Percentiles rank a stretch among this genome's conserved stretches.
Conservation (phyloP, 2,888 invertebrate species). For the Glyphotaelius pellucidus region DNA sequence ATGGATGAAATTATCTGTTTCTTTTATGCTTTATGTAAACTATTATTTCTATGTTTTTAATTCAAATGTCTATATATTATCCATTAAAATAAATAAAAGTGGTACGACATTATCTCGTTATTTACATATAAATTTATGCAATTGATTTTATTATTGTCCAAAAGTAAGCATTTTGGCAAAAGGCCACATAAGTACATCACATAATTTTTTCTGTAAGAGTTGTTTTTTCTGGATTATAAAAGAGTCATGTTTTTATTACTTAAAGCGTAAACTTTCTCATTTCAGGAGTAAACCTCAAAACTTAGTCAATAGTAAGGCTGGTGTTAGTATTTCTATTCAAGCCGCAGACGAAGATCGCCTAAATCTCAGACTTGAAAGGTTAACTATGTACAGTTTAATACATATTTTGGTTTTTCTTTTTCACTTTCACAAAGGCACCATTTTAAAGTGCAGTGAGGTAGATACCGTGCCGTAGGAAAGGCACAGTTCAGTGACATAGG, state of each 20-base stretch:
- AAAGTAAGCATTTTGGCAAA: not conserved
- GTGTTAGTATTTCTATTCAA: constrained; percentile 79
- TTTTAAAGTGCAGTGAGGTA: not conserved
- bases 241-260: not conserved
- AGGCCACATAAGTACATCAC: not conserved
- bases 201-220: not conserved
- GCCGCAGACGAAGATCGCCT: constrained; percentile 79
- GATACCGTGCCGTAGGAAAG: not conserved
- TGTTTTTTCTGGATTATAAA: not conserved
- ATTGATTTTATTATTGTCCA: not conserved
- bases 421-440: not conserved
- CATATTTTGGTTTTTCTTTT: not conserved
- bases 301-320: constrained; percentile 72
- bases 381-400: constrained; percentile 35
- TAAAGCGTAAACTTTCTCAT: constrained; percentile 29
- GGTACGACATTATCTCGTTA: not conserved
- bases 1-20: not conserved
- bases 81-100: not conserved
- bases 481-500: not conserved
- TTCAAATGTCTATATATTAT: not conserved
- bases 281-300: constrained; percentile 64
- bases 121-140: not conserved
- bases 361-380: constrained; percentile 76
- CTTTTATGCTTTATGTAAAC: not conserved
- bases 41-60: not conserved